Conservation (phyloP, 2,888 invertebrate species). For the Ctenicera cuprea region DNA sequence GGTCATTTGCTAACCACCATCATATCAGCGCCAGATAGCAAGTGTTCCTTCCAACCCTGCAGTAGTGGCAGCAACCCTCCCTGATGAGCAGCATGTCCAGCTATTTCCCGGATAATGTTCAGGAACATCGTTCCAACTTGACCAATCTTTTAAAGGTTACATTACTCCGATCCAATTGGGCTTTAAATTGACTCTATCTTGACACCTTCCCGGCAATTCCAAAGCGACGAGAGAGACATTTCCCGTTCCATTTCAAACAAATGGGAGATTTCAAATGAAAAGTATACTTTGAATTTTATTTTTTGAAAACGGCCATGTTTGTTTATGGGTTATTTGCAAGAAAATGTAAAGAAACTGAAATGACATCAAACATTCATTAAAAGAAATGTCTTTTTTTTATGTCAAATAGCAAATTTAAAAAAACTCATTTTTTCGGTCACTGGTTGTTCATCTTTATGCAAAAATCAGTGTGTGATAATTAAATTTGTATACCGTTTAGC, state of each 20-base stretch:
- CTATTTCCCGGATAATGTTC: constrained; percentile 67
- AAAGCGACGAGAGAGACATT: constrained; percentile 58
- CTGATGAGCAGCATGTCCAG: constrained; percentile 62
- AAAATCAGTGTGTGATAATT: no score
- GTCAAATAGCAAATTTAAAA: no score
- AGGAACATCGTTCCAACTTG: constrained; percentile 69
- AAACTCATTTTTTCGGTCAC: no score
- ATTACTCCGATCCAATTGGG: constrained; percentile 72
- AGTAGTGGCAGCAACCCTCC: constrained; percentile 52
- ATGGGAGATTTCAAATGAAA: constrained; percentile 43
- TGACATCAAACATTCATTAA: no score
- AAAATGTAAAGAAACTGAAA: no score
- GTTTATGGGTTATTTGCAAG: no score
- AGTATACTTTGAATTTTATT: constrained; percentile 21
- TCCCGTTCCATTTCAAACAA: constrained; percentile 58
- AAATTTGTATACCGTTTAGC: no score
- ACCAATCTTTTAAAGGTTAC: constrained; percentile 72
- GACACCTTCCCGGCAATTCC: constrained; percentile 71
- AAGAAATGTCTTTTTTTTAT: no score
- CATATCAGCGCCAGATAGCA: constrained; percentile 41
- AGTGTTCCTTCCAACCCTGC: constrained; percentile 38
- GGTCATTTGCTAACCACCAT: constrained; percentile 57
- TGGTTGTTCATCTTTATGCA: no score
- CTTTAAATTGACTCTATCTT: constrained; percentile 73
- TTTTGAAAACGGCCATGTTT: not conserved